Evolutionary conservation across 2,113 vertebrate species (phyloP).

Genomic region (Pluvianellus socialis): DNA sequence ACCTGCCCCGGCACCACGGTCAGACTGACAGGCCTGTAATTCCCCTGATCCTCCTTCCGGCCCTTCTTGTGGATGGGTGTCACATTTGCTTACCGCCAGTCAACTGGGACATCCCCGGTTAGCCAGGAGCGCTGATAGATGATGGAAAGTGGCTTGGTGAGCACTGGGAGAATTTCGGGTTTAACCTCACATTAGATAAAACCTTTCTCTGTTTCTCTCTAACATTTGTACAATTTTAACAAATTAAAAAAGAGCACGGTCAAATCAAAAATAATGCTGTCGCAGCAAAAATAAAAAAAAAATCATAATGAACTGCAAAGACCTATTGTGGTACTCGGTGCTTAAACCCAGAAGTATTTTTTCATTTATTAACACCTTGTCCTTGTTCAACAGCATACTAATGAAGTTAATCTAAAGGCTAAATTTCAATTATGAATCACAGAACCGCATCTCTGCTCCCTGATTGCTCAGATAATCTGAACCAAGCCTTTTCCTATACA

Average conservation of each 20-base stretch:
- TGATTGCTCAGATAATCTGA: constrained; percentile 50
- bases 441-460: constrained; percentile 57
- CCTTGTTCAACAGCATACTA: constrained; percentile 67
- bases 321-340: constrained; percentile 10
- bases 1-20: neutral
- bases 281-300: constrained; percentile 9
- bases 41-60: accelerated
- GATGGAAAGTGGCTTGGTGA: neutral
- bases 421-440: constrained; percentile 75
- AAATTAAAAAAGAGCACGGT: neutral
- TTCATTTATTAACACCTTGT: constrained; percentile 69
- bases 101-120: neutral
- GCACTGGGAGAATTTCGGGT: neutral
- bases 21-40: too few species aligned
- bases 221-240: neutral
- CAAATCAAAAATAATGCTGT: constrained; percentile 25
- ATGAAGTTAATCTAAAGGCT: constrained; percentile 73
- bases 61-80: neutral
- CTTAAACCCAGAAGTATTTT: constrained; percentile 65
- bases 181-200: neutral
- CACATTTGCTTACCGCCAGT: neutral
- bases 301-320: constrained; percentile 15
- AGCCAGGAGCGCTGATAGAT: neutral
- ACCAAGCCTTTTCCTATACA: neutral
- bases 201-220: neutral